Base-by-base conservation (phyloP, 2,888 invertebrate genomes). In the Ditula angustiorana region DNA sequence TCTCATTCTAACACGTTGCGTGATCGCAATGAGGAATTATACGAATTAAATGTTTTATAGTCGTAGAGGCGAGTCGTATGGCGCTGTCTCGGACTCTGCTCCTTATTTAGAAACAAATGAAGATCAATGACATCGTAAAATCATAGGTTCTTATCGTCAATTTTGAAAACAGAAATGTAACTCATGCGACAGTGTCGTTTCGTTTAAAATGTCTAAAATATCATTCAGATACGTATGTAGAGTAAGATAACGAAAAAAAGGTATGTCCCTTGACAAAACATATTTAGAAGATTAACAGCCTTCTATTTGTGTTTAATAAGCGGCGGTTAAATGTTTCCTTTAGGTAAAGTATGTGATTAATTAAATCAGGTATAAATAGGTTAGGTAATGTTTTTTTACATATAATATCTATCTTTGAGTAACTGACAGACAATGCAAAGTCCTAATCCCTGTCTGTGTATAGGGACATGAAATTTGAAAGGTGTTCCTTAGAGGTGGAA, bases 1-100 rank as follows among this genome's bases (percentile, higher is more conserved):
- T 90, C 87, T 87, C 79, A 75, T 80, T 72, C 76, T 71, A 72
- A 71, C 71, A 71, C 67, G 66, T 75, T 80, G 78, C 90, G 87
- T 88, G 90, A 87, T 82, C 76, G 80, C 75, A 85, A 88, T 89
- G 71, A 71, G 73, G 75, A 82, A 79, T 70, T 57, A 19, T 23
- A 24, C 67, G 58, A 73, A 73, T 74, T 66, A 63, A 70, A 72
- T 70, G 66, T 67, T 74, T 75, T 68, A 63, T 67, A 69, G 59
- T 23, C 50, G 30, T 41, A 58, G 28, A 49, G 41, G 19, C 7
- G 5, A 19, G 53, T 5, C 11, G 5, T 58, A 46, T 33, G 46
- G 30, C n/a, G 46, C 13, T 33, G 46, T 47, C 46, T 58, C 11
- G 28, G 4, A 13, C 55, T 30, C 23, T 47, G 23, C 19, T 10